Evolutionary conservation across 2,113 vertebrate genomes (phyloP), one percentile per base, ranked within the genome.

Genomic region (Hydrochoerus hydrochaeris): DNA sequence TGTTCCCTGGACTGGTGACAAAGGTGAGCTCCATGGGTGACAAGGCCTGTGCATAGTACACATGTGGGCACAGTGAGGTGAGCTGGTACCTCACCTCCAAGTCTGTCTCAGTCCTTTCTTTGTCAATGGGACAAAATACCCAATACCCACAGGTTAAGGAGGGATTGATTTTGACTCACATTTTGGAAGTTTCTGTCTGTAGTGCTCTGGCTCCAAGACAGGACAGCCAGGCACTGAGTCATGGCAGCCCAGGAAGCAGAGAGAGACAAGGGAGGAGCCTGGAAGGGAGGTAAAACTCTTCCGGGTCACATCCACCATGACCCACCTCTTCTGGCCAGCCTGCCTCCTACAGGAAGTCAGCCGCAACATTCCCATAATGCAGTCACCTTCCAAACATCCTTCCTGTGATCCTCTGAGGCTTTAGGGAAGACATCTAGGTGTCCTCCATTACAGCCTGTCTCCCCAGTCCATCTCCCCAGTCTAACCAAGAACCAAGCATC

Each of bases 41-140:
- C 3, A 20, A 32, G 6, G 0, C 46, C 80, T 16, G 30, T 38
- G 24, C 41, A 1, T 14, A 5, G 9, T 12, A 17, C 7, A 1
- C 11, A n/a, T 24, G 41, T 22, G 6, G 20, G 4, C 3, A 4
- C 30, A 19, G 8, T 26, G 3, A 7, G 44, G 49, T 41, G 5
- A 41, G 46, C 49, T 24, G 49, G 60, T 0, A 7, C 38, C 38
- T 30, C 24, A 3, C 1, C 44, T 44, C 71, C 20, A 75, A 44
- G 38, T 26, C 67, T 38, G 67, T 71, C n/a, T 17, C 14, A 69
- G 67, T 69, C 67, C 67, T 69, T 28, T 63, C 63, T 65, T 71
- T 71, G 67, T 71, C 19, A 19, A n/a, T 38, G 67, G 67, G n/a
- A 71, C 67, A 71, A 71, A 71, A 71, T 71, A 69, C 65, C n/a